phyloP scores from a whole-genome alignment of 2,113 vertebrate species.

The Dromas ardeola region DNA sequence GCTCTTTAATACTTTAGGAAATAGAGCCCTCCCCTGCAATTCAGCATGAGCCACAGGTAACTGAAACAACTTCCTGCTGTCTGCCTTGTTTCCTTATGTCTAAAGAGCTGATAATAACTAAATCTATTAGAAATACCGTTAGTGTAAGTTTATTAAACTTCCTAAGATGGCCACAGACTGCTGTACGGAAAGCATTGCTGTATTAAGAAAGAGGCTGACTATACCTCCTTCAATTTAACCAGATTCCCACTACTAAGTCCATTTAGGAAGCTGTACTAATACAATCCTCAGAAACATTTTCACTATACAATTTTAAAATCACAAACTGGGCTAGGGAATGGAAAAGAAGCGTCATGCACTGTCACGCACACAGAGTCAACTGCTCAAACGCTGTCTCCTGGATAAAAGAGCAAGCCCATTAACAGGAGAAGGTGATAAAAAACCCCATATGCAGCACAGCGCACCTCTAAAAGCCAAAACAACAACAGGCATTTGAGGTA shows the following conservation, averaged over 20 bases:
- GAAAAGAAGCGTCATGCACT: neutral
- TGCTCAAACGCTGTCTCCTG: neutral
- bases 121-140: neutral
- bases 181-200: neutral
- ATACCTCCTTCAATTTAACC: neutral
- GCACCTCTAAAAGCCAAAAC: slow-evolving; percentile 25
- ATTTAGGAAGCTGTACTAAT: neutral
- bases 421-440: neutral
- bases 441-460: neutral
- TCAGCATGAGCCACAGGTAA: neutral
- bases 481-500: slow-evolving; percentile 15
- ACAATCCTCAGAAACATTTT: neutral
- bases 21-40: neutral
- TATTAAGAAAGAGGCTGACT: neutral
- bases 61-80: neutral
- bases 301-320: neutral
- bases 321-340: neutral
- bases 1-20: neutral
- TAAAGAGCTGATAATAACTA: neutral
- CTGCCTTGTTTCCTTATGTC: neutral
- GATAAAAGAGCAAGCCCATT: neutral
- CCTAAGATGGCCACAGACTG: neutral
- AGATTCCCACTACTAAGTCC: neutral
- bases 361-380: neutral
- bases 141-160: neutral